Evolutionary conservation across 2,888 invertebrate genomes (phyloP), one percentile per base, ranked within the genome.

Genomic region (Aphodius granarius): DNA sequence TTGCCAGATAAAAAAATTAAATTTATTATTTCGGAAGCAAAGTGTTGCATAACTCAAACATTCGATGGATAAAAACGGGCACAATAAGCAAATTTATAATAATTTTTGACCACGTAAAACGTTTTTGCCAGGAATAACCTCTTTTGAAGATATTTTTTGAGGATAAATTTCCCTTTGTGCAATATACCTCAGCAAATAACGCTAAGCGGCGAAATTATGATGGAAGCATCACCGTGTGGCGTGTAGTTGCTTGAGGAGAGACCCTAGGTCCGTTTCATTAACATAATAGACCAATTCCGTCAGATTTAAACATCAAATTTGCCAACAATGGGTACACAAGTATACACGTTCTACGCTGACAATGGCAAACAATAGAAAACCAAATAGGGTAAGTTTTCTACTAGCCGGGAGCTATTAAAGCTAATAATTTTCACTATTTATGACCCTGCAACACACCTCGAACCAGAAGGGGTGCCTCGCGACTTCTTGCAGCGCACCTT

Each of bases 351-450:
- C 71, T 75, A 66, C 43, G 65, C 19, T 64, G 63, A 77, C 77
- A 77, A 76, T 74, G 73, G 43, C 68, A 66, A 65, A 78, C 77
- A 78, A 78, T 79, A 79, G 80, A 77, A 78, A 77, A 78, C 76
- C 78, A 78, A 79, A 76, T 79, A 79, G 80, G 78, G 77, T 76
- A 78, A 22, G 68, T 20, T 68, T 76, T 76, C 79, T 78, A 77
- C 79, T 76, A 76, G 76, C 78, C 78, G 73, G 68, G 76, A 74
- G 75, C 81, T 80, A 81, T 82, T 82, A 82, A 81, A 81, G 82
- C 80, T 81, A 82, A 82, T 82, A 82, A 81, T 82, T 81, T 82
- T 81, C 81, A 76, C 81, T 79, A 81, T 78, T 81, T 80, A 81
- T 79, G 76, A 77, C 78, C 78, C 77, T 75, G 77, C 76, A 77